Conservation (phyloP, 2,888 invertebrate species). For the Pyrochroa serraticornis region DNA sequence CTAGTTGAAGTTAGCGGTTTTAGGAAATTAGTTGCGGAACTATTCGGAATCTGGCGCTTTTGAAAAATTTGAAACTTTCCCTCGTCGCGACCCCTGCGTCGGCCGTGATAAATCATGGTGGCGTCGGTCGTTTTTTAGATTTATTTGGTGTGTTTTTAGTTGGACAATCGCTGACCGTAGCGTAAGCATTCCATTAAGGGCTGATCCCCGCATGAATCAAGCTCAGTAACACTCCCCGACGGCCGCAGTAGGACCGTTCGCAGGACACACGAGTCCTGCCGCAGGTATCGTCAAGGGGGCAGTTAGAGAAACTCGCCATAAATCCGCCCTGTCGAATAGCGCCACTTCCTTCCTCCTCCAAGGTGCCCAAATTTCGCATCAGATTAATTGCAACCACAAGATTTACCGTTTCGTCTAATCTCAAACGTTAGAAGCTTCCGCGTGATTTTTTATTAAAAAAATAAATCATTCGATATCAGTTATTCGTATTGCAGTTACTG, state of each 20-base stretch:
- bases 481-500: conserved; percentile 37
- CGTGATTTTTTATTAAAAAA: conserved; percentile 37
- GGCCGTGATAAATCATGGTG: conserved; percentile 24
- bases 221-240: conserved; percentile 46
- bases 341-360: conserved; percentile 5
- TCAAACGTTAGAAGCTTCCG: neutral
- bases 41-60: no score
- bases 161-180: conserved; percentile 53
- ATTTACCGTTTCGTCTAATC: no score
- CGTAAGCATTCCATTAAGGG: conserved; percentile 56
- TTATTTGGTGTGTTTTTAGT: conserved; percentile 47
- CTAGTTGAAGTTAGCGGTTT: no score
- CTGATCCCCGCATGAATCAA: conserved; percentile 55
- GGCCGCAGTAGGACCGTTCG: conserved; percentile 35
- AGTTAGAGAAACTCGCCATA: conserved; percentile 54
- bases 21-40: no score
- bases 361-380: conserved; percentile 1
- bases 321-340: conserved; percentile 43
- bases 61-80: neutral
- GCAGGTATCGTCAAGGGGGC: conserved; percentile 54
- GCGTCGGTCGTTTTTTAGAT: conserved; percentile 41
- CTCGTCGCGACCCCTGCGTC: neutral
- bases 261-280: conserved; percentile 43
- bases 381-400: neutral
- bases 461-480: conserved; percentile 37